These are phyloP conservation scores for Poecilia gillii DNA, from an alignment of 2,797 vertebrate genomes.

Conservation along the genomic window DNA sequence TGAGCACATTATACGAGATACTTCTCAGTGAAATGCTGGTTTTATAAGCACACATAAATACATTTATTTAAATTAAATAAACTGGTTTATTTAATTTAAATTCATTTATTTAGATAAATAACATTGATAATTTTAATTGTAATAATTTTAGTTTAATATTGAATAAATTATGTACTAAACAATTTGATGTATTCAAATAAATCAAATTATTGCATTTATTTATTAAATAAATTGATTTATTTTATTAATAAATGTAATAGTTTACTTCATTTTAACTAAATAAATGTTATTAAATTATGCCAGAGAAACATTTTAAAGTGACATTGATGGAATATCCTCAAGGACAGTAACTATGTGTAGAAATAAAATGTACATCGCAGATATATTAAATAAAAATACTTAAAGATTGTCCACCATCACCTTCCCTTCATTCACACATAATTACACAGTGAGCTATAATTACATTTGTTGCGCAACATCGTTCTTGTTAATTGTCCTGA, in stretches of 20 bases:
- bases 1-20: too few relatives aligned
- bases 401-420: not conserved
- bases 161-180: too few relatives aligned
- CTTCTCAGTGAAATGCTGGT: too few relatives aligned
- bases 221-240: too few relatives aligned
- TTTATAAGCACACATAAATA: not conserved
- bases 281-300: not conserved
- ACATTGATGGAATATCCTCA: not conserved
- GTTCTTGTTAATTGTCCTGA: slow-evolving; percentile 64
- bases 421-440: slow-evolving; percentile 42
- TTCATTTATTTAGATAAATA: too few relatives aligned
- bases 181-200: too few relatives aligned
- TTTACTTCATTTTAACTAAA: too few relatives aligned
- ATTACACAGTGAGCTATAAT: slow-evolving; percentile 58
- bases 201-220: too few relatives aligned
- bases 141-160: too few relatives aligned
- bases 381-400: not conserved
- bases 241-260: too few relatives aligned
- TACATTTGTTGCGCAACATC: slow-evolving; percentile 69
- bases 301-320: not conserved
- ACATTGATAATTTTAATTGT: too few relatives aligned
- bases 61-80: not conserved
- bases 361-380: not conserved
- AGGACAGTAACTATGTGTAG: not conserved
- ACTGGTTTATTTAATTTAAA: too few relatives aligned